These are phyloP conservation scores for Ypsolopha sequella DNA, from an alignment of 2,888 invertebrate species.

Conservation along the genomic window DNA sequence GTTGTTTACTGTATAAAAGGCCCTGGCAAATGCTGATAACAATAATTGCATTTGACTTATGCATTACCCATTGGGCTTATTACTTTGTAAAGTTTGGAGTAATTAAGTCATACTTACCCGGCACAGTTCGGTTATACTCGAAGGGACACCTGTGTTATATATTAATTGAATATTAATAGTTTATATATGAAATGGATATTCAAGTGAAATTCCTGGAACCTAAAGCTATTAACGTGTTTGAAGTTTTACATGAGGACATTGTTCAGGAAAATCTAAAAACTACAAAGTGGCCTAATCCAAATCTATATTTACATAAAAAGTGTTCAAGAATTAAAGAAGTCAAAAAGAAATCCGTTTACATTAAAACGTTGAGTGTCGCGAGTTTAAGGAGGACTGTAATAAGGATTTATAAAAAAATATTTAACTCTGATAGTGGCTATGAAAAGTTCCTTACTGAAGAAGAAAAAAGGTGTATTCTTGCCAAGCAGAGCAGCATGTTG, in stretches of 20 bases:
- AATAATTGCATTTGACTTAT: not conserved
- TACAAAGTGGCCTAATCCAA: constrained; percentile 37
- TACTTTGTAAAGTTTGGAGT: not conserved
- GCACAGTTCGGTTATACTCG: no score
- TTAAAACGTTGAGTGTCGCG: constrained; percentile 40
- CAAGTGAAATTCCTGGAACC: no score
- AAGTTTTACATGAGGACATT: not conserved
- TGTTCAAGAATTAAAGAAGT: constrained; percentile 20
- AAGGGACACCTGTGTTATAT: no score
- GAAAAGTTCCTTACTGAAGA: constrained; percentile 76
- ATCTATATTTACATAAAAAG: constrained; percentile 30
- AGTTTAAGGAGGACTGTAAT: constrained; percentile 47
- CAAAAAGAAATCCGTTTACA: constrained; percentile 36
- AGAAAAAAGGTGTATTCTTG: constrained; percentile 73
- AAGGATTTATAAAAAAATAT: constrained; percentile 44
- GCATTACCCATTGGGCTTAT: not conserved
- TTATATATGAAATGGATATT: no score
- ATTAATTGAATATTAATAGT: no score
- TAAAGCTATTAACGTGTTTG: no score
- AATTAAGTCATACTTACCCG: not conserved
- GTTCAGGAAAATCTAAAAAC: constrained; percentile 16
- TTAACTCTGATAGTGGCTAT: constrained; percentile 69
- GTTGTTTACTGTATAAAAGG: constrained; percentile 32
- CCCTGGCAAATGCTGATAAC: constrained; percentile 10
- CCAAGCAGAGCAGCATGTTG: constrained; percentile 24